Evolutionary conservation across 2,797 vertebrate genomes (phyloP).

Genomic region (Nyctibius grandis): DNA sequence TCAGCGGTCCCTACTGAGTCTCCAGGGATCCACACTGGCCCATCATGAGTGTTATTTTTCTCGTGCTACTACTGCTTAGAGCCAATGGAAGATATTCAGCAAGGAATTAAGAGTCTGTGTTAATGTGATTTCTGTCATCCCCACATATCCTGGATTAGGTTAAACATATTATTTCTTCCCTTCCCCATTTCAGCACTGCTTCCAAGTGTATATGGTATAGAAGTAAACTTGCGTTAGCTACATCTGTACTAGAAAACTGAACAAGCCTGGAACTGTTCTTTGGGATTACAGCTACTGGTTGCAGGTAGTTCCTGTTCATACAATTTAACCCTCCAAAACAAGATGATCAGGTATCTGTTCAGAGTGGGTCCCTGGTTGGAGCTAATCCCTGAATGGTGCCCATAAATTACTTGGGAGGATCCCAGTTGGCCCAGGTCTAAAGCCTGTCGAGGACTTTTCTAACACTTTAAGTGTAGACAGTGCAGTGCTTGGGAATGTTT

Average conservation of each 20-base stretch:
- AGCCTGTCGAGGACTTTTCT: not conserved
- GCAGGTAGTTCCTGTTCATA: not conserved
- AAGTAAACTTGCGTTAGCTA: not conserved
- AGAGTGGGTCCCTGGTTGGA: not conserved
- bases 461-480: not conserved
- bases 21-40: not conserved
- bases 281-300: not conserved
- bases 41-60: not conserved
- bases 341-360: not conserved
- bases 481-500: not conserved
- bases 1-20: not conserved
- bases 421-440: not conserved
- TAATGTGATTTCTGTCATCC: slow-evolving; percentile 29
- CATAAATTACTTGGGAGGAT: not conserved
- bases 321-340: not conserved
- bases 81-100: slow-evolving; percentile 2
- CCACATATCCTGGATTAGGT: not conserved
- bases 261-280: not conserved
- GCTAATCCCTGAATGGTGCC: not conserved
- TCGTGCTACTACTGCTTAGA: not conserved
- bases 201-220: not conserved
- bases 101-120: not conserved
- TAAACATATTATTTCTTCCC: not conserved
- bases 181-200: not conserved
- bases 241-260: not conserved